Evolutionary conservation across 2,888 invertebrate species (phyloP).

Genomic region (Enoplolaimus lenunculus): DNA sequence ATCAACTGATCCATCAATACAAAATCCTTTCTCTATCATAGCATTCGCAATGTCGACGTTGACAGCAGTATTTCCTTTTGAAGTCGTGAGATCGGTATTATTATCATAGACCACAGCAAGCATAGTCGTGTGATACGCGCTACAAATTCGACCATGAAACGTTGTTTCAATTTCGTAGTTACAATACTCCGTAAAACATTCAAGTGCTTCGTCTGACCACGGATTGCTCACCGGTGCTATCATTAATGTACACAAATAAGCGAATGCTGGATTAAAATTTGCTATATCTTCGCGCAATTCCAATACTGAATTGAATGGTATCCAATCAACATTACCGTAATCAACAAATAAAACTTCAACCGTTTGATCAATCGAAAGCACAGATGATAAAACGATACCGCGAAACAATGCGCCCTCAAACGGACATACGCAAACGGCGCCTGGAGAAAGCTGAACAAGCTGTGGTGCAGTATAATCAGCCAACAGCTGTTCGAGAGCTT

Average conservation of each 20-base stretch:
- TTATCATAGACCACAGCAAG: no score
- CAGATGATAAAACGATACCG: neutral
- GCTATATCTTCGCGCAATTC: neutral
- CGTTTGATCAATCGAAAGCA: neutral
- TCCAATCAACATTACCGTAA: slow-evolving; percentile 12
- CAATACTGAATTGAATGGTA: neutral
- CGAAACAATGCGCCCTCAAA: neutral
- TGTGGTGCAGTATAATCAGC: neutral
- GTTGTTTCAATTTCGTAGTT: neutral
- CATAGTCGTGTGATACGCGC: slow-evolving; percentile 12
- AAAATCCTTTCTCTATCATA: neutral
- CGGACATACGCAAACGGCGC: neutral
- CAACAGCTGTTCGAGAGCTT: neutral
- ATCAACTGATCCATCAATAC: neutral
- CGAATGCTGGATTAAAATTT: neutral
- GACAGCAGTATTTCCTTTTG: neutral
- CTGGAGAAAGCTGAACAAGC: neutral
- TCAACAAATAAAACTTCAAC: slow-evolving; percentile 9
- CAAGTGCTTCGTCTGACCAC: slow-evolving; percentile 11
- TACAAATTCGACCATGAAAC: neutral
- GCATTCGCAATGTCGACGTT: neutral
- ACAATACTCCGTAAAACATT: neutral
- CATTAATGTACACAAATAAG: slow-evolving; percentile 11
- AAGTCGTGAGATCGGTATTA: neutral
- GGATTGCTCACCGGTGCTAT: neutral